Percentiles rank a stretch among this genome's conserved stretches.
phyloP scores from a whole-genome alignment of 2,797 vertebrate species.

The Taeniopygia guttata region DNA sequence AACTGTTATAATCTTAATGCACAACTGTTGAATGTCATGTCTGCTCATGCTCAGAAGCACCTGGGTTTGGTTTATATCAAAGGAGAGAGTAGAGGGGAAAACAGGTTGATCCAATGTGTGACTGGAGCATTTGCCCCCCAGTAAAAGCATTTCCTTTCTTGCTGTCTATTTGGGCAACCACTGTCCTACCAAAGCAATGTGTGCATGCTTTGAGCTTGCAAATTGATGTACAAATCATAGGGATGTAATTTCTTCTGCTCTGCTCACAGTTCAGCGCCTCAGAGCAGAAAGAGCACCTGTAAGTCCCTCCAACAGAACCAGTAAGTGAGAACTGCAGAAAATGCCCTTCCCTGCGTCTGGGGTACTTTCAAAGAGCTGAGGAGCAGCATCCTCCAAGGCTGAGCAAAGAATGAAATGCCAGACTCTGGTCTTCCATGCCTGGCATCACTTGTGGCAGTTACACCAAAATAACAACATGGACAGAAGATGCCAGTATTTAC shows the following conservation, averaged over 20 bases:
- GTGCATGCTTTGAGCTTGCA: not conserved
- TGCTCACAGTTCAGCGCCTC: not conserved
- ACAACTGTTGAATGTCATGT: not conserved
- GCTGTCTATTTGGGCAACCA: not conserved
- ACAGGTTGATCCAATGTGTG: not conserved
- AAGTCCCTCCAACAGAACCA: not conserved
- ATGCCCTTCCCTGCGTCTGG: rapidly evolving
- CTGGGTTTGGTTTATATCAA: not conserved
- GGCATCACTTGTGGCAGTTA: not conserved
- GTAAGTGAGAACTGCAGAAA: not conserved
- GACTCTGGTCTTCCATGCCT: not conserved
- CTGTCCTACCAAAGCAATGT: not conserved
- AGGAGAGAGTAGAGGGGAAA: not conserved
- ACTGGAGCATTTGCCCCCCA: not conserved
- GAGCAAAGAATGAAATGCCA: not conserved
- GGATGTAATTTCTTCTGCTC: not conserved
- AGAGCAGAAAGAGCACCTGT: rapidly evolving
- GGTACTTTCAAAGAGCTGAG: not conserved
- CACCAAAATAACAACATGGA: not conserved
- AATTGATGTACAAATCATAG: not conserved
- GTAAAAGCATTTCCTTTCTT: not conserved
- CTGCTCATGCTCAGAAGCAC: not conserved
- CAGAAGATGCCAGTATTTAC: not conserved
- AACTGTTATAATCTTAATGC: not conserved
- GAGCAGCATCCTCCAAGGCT: not conserved